phyloP scores from a whole-genome alignment of 2,888 invertebrate genomes.

The Diploptera punctata region DNA sequence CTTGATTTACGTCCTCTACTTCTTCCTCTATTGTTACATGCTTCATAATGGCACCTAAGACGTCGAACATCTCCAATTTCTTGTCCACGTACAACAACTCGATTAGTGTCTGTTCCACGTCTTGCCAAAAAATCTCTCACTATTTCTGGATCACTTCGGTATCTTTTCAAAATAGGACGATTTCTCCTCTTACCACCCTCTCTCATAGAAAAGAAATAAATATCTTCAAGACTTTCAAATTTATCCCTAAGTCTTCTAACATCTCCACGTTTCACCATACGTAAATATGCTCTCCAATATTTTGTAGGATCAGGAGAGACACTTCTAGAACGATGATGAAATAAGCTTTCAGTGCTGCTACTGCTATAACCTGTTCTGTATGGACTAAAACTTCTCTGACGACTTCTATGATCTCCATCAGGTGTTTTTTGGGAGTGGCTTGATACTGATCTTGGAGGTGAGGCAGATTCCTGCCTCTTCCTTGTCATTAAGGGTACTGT shows the following conservation, averaged over 20 bases:
- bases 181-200: conserved; percentile 49
- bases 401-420: not conserved
- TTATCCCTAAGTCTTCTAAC: conserved; percentile 78
- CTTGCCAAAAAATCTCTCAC: conserved; percentile 64
- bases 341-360: conserved; percentile 39
- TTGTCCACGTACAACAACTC: conserved; percentile 57
- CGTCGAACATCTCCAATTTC: conserved; percentile 66
- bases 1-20: conserved; percentile 58
- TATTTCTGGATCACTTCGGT: conserved; percentile 82
- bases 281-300: conserved; percentile 72
- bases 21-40: conserved; percentile 58
- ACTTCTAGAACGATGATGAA: conserved; percentile 65
- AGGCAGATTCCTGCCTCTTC: conserved; percentile 54
- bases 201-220: conserved; percentile 45
- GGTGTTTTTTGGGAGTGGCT: not conserved
- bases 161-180: conserved; percentile 60
- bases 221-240: conserved; percentile 73
- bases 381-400: not conserved
- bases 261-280: conserved; percentile 76
- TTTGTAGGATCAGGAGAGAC: conserved; percentile 76
- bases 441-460: conserved; percentile 48
- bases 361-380: conserved; percentile 1
- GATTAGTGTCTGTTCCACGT: conserved; percentile 56
- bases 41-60: conserved; percentile 67
- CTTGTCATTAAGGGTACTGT: conserved; percentile 57